These are phyloP conservation scores for Phocoena phocoena DNA, from an alignment of 2,113 vertebrate species.

Conservation along the genomic window DNA sequence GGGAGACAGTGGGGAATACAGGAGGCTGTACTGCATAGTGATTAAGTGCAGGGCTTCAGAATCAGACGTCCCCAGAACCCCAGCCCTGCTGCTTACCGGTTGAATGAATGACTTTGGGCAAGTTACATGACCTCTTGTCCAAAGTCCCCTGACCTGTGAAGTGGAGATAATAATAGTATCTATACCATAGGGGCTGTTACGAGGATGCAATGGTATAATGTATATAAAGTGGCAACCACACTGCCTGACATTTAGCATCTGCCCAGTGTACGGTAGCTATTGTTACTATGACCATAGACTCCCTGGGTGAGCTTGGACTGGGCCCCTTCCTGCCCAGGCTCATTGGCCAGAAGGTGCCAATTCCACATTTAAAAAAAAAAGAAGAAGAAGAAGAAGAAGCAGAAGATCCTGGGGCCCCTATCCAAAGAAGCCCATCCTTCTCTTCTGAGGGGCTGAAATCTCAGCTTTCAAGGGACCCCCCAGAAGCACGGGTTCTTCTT, in stretches of 20 bases:
- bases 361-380: not conserved
- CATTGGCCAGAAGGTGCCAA: not conserved
- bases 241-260: not conserved
- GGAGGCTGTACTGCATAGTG: not conserved
- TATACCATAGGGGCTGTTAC: not conserved
- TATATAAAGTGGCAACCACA: not conserved
- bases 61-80: not conserved
- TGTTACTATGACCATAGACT: not conserved
- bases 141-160: not conserved
- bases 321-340: not conserved
- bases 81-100: not conserved
- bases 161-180: not conserved
- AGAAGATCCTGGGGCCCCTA: not conserved
- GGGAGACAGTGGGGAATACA: not conserved
- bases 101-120: not conserved
- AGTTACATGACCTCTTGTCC: not conserved
- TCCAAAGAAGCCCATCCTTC: not conserved
- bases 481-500: not conserved
- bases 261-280: too few relatives aligned
- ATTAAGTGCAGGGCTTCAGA: not conserved
- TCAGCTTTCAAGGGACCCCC: not conserved
- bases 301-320: not conserved
- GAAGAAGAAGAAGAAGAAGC: too few relatives aligned
- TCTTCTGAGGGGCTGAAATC: not conserved
- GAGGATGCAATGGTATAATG: not conserved